Evolutionary conservation across 2,113 vertebrate species (phyloP).

Genomic region (Peromyscus leucopus): DNA sequence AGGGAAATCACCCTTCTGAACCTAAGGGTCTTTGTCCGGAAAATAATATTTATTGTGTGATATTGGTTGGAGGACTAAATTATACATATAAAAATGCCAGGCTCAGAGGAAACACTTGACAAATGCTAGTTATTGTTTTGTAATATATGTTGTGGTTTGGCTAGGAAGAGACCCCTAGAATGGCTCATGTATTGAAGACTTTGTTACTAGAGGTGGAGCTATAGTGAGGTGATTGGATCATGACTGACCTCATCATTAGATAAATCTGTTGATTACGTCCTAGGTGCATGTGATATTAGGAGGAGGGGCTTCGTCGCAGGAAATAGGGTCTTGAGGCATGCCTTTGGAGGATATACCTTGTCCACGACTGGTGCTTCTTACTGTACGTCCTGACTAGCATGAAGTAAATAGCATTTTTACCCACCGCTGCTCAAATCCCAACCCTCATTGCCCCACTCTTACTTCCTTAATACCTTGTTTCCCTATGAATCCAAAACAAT

Average conservation of each 20-base stretch:
- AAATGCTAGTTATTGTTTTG: conserved; percentile 57
- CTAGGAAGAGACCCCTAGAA: not conserved
- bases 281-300: not conserved
- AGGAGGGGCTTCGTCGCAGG: not conserved
- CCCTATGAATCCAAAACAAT: not conserved
- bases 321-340: not conserved
- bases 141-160: not conserved
- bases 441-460: not conserved
- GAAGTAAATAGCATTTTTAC: not conserved
- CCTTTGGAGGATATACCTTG: not conserved
- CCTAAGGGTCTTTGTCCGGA: not conserved
- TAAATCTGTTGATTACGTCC: not conserved
- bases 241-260: not conserved
- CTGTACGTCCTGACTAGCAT: not conserved
- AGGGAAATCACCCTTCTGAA: not conserved
- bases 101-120: conserved; percentile 16
- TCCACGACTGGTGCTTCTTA: not conserved
- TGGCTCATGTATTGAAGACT: not conserved
- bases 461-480: not conserved
- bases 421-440: not conserved
- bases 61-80: not conserved
- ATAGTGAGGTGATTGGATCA: not conserved
- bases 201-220: not conserved
- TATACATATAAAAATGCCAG: conserved; percentile 23
- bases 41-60: not conserved